phyloP scores from a whole-genome alignment of 2,888 invertebrate genomes.

The Morpho helenor region DNA sequence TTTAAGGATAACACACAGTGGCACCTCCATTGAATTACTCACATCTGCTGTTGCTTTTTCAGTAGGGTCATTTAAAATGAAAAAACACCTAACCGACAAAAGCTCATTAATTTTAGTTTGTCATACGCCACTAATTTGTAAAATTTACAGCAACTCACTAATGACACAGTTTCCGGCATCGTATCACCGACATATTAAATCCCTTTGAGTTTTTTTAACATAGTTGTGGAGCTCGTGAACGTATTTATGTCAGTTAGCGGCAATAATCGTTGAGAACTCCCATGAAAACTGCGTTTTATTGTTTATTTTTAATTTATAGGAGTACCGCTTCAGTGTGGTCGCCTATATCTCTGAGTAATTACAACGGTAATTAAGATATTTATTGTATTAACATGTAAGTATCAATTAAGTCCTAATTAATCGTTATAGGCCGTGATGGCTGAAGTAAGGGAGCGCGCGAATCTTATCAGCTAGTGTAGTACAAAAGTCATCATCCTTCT shows the following conservation, averaged over 20 bases:
- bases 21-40: no score
- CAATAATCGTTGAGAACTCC: slow-evolving; percentile 49
- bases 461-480: no score
- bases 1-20: no score
- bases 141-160: slow-evolving; percentile 67
- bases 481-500: no score
- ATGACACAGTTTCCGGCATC: slow-evolving; percentile 69
- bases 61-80: slow-evolving; percentile 47
- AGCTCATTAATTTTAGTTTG: slow-evolving; percentile 72
- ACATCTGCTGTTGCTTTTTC: no score
- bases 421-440: no score
- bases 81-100: slow-evolving; percentile 52
- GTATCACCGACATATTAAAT: slow-evolving; percentile 57
- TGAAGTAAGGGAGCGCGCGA: no score
- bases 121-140: slow-evolving; percentile 74
- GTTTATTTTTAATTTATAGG: slow-evolving; percentile 44
- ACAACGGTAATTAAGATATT: no score
- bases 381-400: no score
- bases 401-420: no score
- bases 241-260: slow-evolving; percentile 71
- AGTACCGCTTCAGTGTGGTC: slow-evolving; percentile 17
- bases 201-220: slow-evolving; percentile 42
- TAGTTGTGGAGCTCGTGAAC: slow-evolving; percentile 42
- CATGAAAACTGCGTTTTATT: slow-evolving; percentile 56
- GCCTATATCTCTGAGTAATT: slow-evolving; percentile 1